phyloP scores from a whole-genome alignment of 2,888 invertebrate species.

The Unio delphinus region DNA sequence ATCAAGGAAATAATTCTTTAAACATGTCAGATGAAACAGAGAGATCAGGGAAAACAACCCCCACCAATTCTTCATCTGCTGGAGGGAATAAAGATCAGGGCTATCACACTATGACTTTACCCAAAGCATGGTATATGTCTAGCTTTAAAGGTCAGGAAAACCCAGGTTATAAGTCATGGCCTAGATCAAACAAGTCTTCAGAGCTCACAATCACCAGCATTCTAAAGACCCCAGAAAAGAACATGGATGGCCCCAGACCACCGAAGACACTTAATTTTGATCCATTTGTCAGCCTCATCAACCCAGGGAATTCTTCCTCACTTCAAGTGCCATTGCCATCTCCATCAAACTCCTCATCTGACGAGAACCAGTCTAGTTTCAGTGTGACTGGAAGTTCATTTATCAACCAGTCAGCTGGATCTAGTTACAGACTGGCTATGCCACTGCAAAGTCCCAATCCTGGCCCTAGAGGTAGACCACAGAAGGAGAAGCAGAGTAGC shows the following conservation, averaged over 20 bases:
- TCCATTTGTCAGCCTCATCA: conserved; percentile 59
- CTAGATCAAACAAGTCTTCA: conserved; percentile 42
- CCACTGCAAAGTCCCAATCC: conserved; percentile 20
- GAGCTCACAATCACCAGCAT: conserved; percentile 50
- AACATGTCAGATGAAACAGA: not conserved
- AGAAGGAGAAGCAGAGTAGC: not conserved
- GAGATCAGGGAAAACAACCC: not conserved
- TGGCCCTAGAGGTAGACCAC: not conserved
- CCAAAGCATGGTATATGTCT: conserved; percentile 2
- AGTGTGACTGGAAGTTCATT: conserved; percentile 14
- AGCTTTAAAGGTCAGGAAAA: conserved; percentile 5
- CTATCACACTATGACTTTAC: conserved; percentile 15
- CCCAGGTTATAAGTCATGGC: conserved; percentile 56
- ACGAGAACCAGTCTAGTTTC: conserved; percentile 29
- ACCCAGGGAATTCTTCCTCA: conserved; percentile 41
- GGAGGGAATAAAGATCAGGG: conserved; percentile 31
- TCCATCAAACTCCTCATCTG: conserved; percentile 46
- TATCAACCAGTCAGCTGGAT: conserved; percentile 5
- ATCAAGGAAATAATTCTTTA: not conserved
- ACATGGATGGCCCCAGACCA: conserved; percentile 31
- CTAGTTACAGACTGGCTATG: conserved; percentile 41
- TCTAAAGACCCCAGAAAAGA: conserved; percentile 55
- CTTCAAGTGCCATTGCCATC: conserved; percentile 50
- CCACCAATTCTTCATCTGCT: conserved; percentile 22
- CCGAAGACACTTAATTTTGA: conserved; percentile 61